Base-by-base conservation (phyloP, 2,113 vertebrate species). In the Romanogobio albipinnatus region DNA sequence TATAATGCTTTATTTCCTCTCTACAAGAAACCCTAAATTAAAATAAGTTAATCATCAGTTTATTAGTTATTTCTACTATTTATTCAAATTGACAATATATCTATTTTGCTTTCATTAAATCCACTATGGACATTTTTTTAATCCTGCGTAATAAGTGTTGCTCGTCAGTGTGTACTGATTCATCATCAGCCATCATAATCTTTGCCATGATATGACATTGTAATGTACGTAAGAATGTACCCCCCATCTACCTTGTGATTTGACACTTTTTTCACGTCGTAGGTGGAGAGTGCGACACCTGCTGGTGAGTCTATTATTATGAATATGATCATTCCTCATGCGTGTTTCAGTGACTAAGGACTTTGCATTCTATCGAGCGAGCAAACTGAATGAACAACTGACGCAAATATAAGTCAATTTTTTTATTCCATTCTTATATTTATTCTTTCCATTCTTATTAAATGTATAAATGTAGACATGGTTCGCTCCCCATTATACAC, bases 211-310 rank as follows among this genome's bases (percentile, higher is more conserved):
- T 47, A 73, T 73, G 11, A 74, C 43, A 24, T 14, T 74, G 71
- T n/a, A 74, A 74, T 22, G 66, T 43, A 49, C 43, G 58, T 26
- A 45, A 59, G 4, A 78, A 17, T 26, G 11, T 10, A 9, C 73
- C n/a, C 51, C 45, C 24, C 22, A 74, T 71, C 1, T 45, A 73
- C 5, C 22, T 15, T 61, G 51, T 77, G 33, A 26, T 36, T 22
- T 76, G 47, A 53, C 26, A 2, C 29, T 43, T 59, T 19, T 10
- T 9, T 78, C 33, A 62, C 36, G 39, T 7, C 36, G 39, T 7
- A 61, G n/a, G 22, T 47, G 76, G 36, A 61, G 36, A 62, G n/a
- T 17, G 76, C 14, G 58, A 79, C 58, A 45, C 56, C 76, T 79
- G n/a, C 58, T 79, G 76, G 58, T 62, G n/a, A 62, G 11, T 61